Conservation (phyloP, 1,140 invertebrate species). For the Papilio dardanus region DNA sequence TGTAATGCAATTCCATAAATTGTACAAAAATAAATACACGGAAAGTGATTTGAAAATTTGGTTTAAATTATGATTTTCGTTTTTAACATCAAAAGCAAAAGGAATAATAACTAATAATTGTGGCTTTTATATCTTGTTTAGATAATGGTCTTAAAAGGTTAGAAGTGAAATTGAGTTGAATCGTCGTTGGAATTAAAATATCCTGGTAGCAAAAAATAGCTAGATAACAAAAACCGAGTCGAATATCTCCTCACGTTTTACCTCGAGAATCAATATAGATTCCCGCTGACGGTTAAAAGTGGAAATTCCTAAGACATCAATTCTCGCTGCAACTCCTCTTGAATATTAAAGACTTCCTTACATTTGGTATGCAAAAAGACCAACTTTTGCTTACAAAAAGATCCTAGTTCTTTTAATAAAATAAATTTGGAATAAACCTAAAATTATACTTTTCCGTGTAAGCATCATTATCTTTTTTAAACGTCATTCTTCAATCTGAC, state of each 20-base stretch:
- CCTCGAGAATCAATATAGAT: conserved; percentile 17
- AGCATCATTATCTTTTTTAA: no score
- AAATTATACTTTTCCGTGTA: no score
- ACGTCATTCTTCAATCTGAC: no score
- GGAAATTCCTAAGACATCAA: conserved; percentile 26
- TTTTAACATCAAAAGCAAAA: no score
- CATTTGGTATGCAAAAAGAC: conserved; percentile 16
- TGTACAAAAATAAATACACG: not conserved
- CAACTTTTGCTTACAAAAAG: not conserved
- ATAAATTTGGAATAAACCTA: not conserved
- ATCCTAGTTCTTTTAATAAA: conserved; percentile 5
- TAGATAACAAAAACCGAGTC: conserved; percentile 10
- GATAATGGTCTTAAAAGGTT: no score
- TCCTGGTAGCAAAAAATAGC: not conserved
- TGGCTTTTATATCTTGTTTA: no score
- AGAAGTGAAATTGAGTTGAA: no score
- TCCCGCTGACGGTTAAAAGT: conserved; percentile 17
- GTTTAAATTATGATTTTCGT: no score
- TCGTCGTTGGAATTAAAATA: not conserved
- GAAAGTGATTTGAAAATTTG: not conserved
- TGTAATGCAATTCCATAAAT: not conserved
- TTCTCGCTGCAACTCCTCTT: conserved; percentile 22
- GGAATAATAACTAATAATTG: no score
- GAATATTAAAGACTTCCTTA: conserved; percentile 21
- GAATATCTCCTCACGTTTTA: conserved; percentile 20